phyloP scores from a whole-genome alignment of 2,888 invertebrate genomes.

The Napeogenes sylphis region DNA sequence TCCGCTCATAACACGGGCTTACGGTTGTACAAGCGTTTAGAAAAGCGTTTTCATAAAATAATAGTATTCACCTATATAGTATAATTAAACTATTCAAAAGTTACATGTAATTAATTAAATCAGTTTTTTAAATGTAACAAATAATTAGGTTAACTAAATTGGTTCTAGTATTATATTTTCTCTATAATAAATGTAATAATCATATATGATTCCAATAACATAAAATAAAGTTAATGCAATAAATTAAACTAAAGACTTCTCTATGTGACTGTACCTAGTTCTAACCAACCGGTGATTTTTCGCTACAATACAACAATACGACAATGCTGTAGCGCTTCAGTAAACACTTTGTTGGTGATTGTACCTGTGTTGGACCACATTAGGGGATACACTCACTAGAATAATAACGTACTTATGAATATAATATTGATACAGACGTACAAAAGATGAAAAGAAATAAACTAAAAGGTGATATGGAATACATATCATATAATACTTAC shows the following conservation, averaged over 20 bases:
- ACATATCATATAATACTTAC: too few relatives aligned
- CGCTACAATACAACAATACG: conserved; percentile 36
- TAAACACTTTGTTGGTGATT: conserved; percentile 1
- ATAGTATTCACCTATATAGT: too few relatives aligned
- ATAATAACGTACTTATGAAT: neutral
- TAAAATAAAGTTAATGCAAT: conserved; percentile 2
- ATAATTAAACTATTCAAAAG: too few relatives aligned
- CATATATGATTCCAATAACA: too few relatives aligned
- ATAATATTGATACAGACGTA: too few relatives aligned
- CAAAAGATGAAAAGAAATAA: too few relatives aligned
- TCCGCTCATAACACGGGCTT: conserved; percentile 27
- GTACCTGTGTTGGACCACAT: conserved; percentile 1
- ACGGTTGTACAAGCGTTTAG: conserved; percentile 34
- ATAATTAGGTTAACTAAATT: neutral
- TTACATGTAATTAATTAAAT: too few relatives aligned
- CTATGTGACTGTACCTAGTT: conserved; percentile 26
- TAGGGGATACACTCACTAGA: neutral
- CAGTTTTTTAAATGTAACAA: neutral
- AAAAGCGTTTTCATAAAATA: conserved; percentile 23
- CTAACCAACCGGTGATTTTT: conserved; percentile 30
- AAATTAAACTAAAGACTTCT: conserved; percentile 16
- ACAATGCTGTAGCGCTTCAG: conserved; percentile 9
- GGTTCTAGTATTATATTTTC: too few relatives aligned
- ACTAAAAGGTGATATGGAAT: too few relatives aligned
- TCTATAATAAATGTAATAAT: too few relatives aligned